Evolutionary conservation across 1,140 invertebrate species (phyloP).

Genomic region (Drosophila takahashii): DNA sequence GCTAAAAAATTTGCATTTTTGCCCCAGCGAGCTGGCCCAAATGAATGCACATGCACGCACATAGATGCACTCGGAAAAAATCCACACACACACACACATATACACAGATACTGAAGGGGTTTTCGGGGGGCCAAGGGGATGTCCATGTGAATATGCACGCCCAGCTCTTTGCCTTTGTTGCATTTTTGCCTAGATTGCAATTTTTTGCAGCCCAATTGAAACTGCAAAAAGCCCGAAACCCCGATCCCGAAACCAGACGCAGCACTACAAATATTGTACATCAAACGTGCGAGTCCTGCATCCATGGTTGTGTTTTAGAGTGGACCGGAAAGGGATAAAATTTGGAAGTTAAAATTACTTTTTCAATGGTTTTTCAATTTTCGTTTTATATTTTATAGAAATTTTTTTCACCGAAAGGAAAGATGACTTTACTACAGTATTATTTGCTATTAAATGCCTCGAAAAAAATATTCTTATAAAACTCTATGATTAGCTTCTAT

Average conservation of each 20-base stretch:
- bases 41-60: constrained; percentile 66
- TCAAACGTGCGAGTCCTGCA: constrained; percentile 57
- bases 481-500: too few species aligned
- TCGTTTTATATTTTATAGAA: too few species aligned
- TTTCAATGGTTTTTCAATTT: too few species aligned
- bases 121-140: constrained; percentile 11
- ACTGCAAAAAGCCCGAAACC: constrained; percentile 61
- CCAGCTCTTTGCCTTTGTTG: constrained; percentile 79
- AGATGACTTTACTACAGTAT: too few species aligned
- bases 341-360: neutral
- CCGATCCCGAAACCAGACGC: constrained; percentile 17
- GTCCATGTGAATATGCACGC: constrained; percentile 48
- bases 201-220: constrained; percentile 78
- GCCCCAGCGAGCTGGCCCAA: constrained; percentile 50
- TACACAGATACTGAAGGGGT: constrained; percentile 15
- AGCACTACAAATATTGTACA: constrained; percentile 80
- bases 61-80: constrained; percentile 44
- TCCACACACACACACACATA: constrained; percentile 9
- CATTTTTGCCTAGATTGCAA: constrained; percentile 83
- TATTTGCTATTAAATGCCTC: too few species aligned
- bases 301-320: constrained; percentile 9
- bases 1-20: constrained; percentile 80
- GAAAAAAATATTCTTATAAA: neutral
- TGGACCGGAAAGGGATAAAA: neutral
- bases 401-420: too few species aligned